Conservation (phyloP, 2,888 invertebrate genomes). For the Cephonodes hylas region DNA sequence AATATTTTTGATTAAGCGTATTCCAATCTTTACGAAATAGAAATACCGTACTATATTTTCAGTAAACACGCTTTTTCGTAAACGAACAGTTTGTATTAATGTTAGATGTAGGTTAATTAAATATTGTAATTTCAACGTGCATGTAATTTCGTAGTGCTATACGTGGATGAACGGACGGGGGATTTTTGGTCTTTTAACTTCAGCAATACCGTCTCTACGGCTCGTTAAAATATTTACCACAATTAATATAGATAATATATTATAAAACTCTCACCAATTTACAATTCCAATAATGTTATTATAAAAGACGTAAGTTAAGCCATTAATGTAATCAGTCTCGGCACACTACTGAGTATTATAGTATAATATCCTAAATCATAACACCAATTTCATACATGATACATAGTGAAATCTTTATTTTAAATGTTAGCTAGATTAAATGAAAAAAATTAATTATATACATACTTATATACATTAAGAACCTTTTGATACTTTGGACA, state of each 20-base stretch:
- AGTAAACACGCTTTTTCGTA: neutral
- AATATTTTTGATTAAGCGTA: neutral
- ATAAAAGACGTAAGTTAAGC: neutral
- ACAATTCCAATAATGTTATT: neutral
- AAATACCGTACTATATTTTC: neutral
- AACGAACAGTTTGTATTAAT: neutral
- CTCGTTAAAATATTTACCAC: neutral
- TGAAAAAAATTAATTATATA: conserved; percentile 36
- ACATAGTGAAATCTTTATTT: conserved; percentile 25
- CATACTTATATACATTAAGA: conserved; percentile 29
- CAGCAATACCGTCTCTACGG: neutral
- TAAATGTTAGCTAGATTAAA: conserved; percentile 59
- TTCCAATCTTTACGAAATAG: neutral
- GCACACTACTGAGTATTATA: neutral
- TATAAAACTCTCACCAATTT: neutral
- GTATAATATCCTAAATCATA: conserved; percentile 16
- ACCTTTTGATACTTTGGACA: conserved; percentile 64
- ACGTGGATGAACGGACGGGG: neutral
- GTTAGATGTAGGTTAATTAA: neutral
- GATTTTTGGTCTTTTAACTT: neutral
- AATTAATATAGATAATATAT: neutral
- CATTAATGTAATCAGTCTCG: neutral
- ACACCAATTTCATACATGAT: conserved; percentile 37
- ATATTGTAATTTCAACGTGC: neutral
- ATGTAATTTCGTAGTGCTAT: neutral